Evolutionary conservation across 1,140 invertebrate species (phyloP).

Genomic region (Lepidurus couesii): DNA sequence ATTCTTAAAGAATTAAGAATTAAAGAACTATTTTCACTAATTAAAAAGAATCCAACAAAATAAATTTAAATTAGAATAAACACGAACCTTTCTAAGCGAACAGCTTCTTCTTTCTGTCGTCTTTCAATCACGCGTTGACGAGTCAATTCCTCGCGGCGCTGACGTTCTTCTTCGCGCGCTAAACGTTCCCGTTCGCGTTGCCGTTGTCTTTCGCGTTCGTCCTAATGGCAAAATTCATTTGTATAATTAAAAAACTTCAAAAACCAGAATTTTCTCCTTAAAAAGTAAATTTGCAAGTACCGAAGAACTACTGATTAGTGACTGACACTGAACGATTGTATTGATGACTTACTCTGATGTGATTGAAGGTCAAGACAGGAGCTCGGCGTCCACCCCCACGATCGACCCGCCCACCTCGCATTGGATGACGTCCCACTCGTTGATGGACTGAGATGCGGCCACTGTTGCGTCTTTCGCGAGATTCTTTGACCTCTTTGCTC

Average conservation of each 20-base stretch:
- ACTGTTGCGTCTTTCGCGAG: conserved; percentile 35
- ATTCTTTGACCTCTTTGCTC: conserved; percentile 27
- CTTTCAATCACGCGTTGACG: conserved; percentile 69
- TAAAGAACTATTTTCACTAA: background rate
- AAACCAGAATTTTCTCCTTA: too few relatives aligned
- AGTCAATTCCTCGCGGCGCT: conserved; percentile 61
- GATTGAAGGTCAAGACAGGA: conserved; percentile 55
- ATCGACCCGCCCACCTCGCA: conserved; percentile 15
- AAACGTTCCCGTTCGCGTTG: conserved; percentile 67
- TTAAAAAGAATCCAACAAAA: too few relatives aligned
- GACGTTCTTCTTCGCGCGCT: conserved; percentile 64
- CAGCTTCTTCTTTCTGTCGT: conserved; percentile 69
- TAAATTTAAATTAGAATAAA: background rate
- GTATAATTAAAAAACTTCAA: background rate
- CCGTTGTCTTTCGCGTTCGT: conserved; percentile 70
- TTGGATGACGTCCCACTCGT: conserved; percentile 27
- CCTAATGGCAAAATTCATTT: conserved; percentile 45
- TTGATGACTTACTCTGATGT: conserved; percentile 54
- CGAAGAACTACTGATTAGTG: too few relatives aligned
- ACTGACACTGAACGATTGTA: too few relatives aligned
- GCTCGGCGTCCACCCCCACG: conserved; percentile 29
- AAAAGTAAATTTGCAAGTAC: background rate
- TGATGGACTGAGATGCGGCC: conserved; percentile 33
- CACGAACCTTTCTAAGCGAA: conserved; percentile 56
- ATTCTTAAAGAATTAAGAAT: too few relatives aligned